A percentile compares a stretch with the other conserved stretches of the same genome.
These are phyloP conservation scores for Columba janthina DNA, from an alignment of 2,113 vertebrate species.

Conservation along the genomic window DNA sequence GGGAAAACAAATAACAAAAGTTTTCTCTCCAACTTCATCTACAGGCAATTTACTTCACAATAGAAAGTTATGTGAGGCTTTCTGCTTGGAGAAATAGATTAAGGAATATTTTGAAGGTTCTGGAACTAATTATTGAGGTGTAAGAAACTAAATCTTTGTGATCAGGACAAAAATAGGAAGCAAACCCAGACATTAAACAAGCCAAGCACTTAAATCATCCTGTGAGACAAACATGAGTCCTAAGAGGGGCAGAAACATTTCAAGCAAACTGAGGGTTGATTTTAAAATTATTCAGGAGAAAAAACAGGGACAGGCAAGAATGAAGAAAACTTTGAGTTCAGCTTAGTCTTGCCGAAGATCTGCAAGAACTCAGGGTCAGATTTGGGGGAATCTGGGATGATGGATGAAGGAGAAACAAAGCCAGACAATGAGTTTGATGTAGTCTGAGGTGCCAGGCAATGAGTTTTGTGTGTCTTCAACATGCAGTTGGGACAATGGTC, in stretches of 20 bases:
- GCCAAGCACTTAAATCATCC: neutral
- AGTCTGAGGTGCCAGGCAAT: neutral
- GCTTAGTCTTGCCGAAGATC: neutral
- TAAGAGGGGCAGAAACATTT: neutral
- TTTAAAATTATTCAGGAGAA: neutral
- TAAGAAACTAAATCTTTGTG: neutral
- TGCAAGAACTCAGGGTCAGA: neutral
- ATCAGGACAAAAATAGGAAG: constrained; percentile 12
- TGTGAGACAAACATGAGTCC: neutral
- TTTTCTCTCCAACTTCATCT: neutral
- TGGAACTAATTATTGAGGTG: constrained; percentile 22
- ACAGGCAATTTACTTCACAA: neutral
- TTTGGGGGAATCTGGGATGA: neutral
- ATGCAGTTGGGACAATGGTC: neutral
- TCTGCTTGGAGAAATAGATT: neutral
- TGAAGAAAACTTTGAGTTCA: neutral
- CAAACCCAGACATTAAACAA: constrained; percentile 1
- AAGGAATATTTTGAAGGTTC: neutral
- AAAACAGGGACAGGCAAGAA: neutral
- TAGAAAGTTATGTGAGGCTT: neutral
- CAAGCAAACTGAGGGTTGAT: neutral
- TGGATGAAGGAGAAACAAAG: neutral
- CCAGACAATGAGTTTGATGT: neutral
- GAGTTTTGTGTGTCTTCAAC: neutral
- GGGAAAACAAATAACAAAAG: neutral